Evolutionary conservation across 2,113 vertebrate genomes (phyloP).

Genomic region (Neofelis nebulosa): DNA sequence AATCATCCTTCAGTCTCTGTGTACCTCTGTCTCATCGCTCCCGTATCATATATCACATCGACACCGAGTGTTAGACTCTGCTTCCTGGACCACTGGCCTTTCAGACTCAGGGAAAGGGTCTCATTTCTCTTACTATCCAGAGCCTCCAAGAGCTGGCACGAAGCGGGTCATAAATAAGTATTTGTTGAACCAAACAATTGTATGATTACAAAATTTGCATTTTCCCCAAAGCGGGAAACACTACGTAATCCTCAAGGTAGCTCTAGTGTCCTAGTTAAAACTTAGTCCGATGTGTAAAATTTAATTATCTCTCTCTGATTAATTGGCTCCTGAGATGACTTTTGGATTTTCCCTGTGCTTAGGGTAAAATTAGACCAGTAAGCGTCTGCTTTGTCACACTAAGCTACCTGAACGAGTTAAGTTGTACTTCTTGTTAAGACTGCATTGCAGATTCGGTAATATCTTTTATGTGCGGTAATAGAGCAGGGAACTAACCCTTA

Average conservation of each 20-base stretch:
- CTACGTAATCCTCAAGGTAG: constrained; percentile 73
- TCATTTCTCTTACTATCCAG: neutral
- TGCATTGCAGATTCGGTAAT: constrained; percentile 53
- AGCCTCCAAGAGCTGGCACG: neutral
- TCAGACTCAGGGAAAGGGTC: neutral
- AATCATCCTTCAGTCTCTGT: neutral
- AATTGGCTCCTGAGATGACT: constrained; percentile 79
- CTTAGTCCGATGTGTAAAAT: constrained; percentile 80
- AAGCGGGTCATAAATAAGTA: constrained; percentile 58
- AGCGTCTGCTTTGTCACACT: constrained; percentile 62
- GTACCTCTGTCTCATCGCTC: neutral
- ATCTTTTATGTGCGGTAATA: neutral
- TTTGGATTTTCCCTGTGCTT: constrained; percentile 77
- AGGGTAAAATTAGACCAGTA: constrained; percentile 76
- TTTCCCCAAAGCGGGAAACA: constrained; percentile 61
- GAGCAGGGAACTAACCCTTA: neutral
- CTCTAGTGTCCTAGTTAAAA: constrained; percentile 78
- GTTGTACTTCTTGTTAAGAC: constrained; percentile 59
- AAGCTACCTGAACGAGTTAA: constrained; percentile 53
- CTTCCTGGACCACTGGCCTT: neutral
- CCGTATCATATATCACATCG: neutral
- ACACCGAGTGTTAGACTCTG: neutral
- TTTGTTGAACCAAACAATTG: constrained; percentile 62
- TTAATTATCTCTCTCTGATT: constrained; percentile 81
- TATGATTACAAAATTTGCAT: constrained; percentile 62